Evolutionary conservation across 2,113 vertebrate genomes (phyloP), one percentile per base, ranked within the genome.

Genomic region (Anser cygnoides): DNA sequence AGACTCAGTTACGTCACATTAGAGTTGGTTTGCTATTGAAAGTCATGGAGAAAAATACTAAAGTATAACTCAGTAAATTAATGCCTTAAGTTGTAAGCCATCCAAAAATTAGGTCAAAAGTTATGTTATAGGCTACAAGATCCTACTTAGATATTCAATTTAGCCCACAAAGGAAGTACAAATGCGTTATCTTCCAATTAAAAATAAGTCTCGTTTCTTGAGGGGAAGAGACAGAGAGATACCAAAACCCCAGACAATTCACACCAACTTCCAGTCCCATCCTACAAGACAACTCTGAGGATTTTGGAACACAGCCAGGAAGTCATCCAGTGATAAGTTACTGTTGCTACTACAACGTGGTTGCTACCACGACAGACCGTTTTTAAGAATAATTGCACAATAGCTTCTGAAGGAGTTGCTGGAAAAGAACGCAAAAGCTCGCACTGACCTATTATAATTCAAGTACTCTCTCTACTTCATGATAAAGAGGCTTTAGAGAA

Each of bases 391-490:
- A 22, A 50, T 72, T 39, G 39, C 39, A 39, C 39, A 39, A 39
- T 39, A 39, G 39, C 39, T 39, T 39, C 39, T 39, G 10, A 39
- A 39, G 39, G 39, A 39, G 39, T 10, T 39, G 39, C 39, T 39
- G 39, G 39, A 39, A 39, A 39, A 39, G 37, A 89, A 84, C 31
- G 86, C 66, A 25, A 94, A 91, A 89, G 44, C 74, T 79, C 63
- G 21, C 79, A 87, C 86, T 81, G 66, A 93, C 79, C 92, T 93
- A 89, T 65, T 72, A 44, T 68, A 86, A 74, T 76, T 91, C 33
- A 78, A 29, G 37, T 33, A 41, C 28, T 87, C 73, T 66, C 75
- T 57, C 77, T 91, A 65, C 31, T 90, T 66, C 74, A 20, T 8
- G 6, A 55, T 50, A 91, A 92, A 54, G 43, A 91, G 15, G 23